Base-by-base conservation (phyloP, 2,888 invertebrate genomes). In the Stramonita haemastoma region DNA sequence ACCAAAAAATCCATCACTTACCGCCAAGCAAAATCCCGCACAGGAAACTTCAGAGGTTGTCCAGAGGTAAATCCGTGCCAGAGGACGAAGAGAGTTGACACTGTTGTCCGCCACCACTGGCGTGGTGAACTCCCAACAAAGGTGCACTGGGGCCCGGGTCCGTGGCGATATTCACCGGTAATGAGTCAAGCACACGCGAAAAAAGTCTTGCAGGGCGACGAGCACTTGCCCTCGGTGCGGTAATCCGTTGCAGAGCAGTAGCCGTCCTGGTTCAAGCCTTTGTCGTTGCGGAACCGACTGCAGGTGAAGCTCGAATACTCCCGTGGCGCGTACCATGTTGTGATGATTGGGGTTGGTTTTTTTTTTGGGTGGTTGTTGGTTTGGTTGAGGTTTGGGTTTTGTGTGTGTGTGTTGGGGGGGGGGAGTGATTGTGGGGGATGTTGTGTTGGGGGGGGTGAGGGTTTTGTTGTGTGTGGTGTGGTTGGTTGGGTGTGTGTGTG, bases 141-240 rank as follows among this genome's bases (percentile, higher is more conserved):
- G 90, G 98, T 98, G 96, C 99, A 99, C 93, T 98, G 98, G 13
- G 93, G 92, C 1, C 77, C 77, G 88, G 89, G 29, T 94, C 89
- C 77, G 89, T 89, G 98, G 98, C 94, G 96, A 99, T 98, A 96
- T 98, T 98, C 89, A 97, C 98, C 97, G 99, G 97, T 98, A 99
- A 96, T 99, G 98, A 96, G 99, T 99, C 95, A 99, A 97, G 97
- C 99, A 99, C 95, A 99, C 98, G 95, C 98, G 97, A 97, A 99
- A 99, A 98, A 97, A 96, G 98, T 98, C 96, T 97, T 97, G 97
- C 99, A 99, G 95, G 97, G 97, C 94, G 97, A 97, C 95, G 97
- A 97, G 92, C 96, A 96, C 90, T 91, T 89, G 83, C 93, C 91
- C 89, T 91, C 91, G 46, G 46, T 5, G 46, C 2, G 46, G 46